Evolutionary conservation across 2,113 vertebrate genomes (phyloP).

Genomic region (Burhinus bistriatus): DNA sequence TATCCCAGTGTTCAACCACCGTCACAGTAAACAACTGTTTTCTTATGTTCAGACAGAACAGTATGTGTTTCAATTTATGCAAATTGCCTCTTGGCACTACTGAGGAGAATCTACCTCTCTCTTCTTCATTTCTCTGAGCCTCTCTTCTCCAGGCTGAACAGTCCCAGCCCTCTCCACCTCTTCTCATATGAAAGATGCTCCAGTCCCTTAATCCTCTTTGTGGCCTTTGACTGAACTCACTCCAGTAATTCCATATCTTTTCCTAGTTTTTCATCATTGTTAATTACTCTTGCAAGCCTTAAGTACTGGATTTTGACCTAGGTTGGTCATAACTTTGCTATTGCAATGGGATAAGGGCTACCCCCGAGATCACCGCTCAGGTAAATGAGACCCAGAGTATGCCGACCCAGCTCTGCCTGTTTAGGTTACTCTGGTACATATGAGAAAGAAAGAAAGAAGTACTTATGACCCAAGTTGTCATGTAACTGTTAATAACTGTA

Average conservation of each 20-base stretch:
- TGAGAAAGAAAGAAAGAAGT: background rate
- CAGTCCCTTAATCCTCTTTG: background rate
- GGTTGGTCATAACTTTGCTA: background rate
- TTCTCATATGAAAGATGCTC: background rate
- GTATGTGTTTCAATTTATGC: accelerated
- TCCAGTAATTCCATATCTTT: background rate
- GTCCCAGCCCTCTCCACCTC: background rate
- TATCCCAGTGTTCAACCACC: background rate
- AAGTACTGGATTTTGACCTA: background rate
- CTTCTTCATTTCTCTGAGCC: background rate
- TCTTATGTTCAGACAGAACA: background rate
- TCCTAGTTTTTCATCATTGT: background rate
- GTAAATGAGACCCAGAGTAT: background rate
- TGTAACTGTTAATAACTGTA: background rate
- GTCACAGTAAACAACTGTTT: background rate
- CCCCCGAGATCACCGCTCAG: background rate
- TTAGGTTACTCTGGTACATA: no score
- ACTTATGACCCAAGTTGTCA: background rate
- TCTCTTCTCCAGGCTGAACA: background rate
- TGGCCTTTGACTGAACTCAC: background rate
- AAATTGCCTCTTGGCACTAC: background rate
- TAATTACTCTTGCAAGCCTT: background rate
- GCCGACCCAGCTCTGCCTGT: no score
- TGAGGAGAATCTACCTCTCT: background rate
- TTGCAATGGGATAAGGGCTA: background rate